Percentiles rank a stretch among this genome's conserved stretches.
Evolutionary conservation across 2,888 invertebrate species (phyloP).

Genomic region (Dione vanillae): DNA sequence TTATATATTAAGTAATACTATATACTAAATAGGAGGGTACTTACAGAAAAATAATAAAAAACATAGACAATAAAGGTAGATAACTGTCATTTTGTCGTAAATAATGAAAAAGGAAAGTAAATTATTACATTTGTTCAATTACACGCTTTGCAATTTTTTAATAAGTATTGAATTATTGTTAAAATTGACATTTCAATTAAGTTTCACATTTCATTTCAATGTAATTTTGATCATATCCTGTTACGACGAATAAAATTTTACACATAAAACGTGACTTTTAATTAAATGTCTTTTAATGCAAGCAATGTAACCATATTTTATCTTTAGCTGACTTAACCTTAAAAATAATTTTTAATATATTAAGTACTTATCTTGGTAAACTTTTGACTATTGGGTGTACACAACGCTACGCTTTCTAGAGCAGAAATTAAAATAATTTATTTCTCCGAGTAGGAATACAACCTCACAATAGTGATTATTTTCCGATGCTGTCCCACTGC

Average conservation of each 20-base stretch:
- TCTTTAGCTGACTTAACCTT: too few species aligned
- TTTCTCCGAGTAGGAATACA: too few species aligned
- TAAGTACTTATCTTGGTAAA: too few species aligned
- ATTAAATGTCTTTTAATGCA: not conserved
- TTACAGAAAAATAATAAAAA: conserved; percentile 58
- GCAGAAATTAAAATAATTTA: too few species aligned
- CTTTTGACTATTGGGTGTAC: too few species aligned
- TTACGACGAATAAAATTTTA: conserved; percentile 2
- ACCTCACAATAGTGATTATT: too few species aligned
- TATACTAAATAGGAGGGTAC: conserved; percentile 1
- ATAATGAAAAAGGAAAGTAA: conserved; percentile 9
- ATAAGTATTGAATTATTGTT: conserved; percentile 6
- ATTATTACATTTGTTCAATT: conserved; percentile 47
- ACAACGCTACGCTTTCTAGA: too few species aligned
- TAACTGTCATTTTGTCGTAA: conserved; percentile 54
- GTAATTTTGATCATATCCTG: conserved; percentile 19
- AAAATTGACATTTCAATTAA: conserved; percentile 1
- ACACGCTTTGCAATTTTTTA: conserved; percentile 46
- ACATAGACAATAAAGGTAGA: conserved; percentile 52
- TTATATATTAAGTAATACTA: too few species aligned
- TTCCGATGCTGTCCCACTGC: too few species aligned
- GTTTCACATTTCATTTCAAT: not conserved
- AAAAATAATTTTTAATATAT: too few species aligned
- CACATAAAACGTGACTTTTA: conserved; percentile 3
- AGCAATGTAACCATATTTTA: not conserved